Base-by-base conservation (phyloP, 1,140 invertebrate genomes). In the Dendroctonus ponderosae region DNA sequence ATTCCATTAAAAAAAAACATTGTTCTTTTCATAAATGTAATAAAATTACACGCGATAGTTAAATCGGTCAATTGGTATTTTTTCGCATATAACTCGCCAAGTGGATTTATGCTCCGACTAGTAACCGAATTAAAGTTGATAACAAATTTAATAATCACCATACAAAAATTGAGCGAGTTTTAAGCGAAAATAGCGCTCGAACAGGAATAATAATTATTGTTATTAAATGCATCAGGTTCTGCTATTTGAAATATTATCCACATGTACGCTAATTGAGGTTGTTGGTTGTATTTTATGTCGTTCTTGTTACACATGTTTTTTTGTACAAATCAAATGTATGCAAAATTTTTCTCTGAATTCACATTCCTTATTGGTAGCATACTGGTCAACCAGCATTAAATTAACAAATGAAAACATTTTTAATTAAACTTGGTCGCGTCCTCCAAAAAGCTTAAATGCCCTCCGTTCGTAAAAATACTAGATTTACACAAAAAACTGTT, bases 401-500 rank as follows among this genome's bases (percentile, higher is more conserved):
- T 60, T 14, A 60, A 60, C 57, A 46, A 38, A 2, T 60, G 57
- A 42, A 60, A 60, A 60, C 48, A 46, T 60, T 60, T 60, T 60
- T 60, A 48, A 60, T 48, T 60, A 48, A 60, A 60, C 42, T 38
- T 8, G 44, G 15, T 7, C 6, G 11, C 5, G 42, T 48, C 8
- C 14, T 46, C 57, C 51, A 38, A 39, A 60, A 60, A 60, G 57
- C 57, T 49, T 37, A 60, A 60, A 60, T 49, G 39, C 44, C 43
- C 51, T 7, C 8, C 41, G 57, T 12, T 60, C 40, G 26, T 51
- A 50, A 62, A 59, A 49, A 62, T 26, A 38, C 46, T 50, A 50
- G 59, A 51, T 50, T 62, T 59, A 46, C 39, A 41, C 11, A 44
- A 53, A 64, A 64, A 64, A 64, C 53, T 54, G 38, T 64, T 64